Evolutionary conservation across 2,797 vertebrate genomes (phyloP).

Genomic region (Oryzias dopingdopingensis): DNA sequence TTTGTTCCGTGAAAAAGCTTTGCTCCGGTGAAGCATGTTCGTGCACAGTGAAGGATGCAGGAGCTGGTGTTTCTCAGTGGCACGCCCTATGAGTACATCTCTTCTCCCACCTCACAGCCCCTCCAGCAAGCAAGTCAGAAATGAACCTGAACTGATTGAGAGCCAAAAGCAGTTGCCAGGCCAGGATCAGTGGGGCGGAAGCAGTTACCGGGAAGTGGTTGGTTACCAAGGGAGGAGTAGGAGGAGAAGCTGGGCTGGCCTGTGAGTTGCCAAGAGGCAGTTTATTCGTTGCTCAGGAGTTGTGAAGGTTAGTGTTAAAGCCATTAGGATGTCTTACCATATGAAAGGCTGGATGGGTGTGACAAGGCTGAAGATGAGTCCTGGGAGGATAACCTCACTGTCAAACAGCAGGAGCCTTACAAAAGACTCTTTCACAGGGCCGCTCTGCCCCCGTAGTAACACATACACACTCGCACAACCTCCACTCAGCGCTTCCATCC

Average conservation of each 20-base stretch:
- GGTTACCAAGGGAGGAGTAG: slow-evolving; percentile 47
- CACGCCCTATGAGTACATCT: slow-evolving; percentile 20
- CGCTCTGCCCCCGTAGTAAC: slow-evolving; percentile 34
- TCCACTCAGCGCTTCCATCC: slow-evolving; percentile 34
- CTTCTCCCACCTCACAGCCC: slow-evolving; percentile 61
- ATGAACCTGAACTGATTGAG: slow-evolving; percentile 75
- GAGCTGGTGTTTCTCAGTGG: neutral
- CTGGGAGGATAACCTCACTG: slow-evolving; percentile 79
- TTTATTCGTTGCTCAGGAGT: slow-evolving; percentile 65
- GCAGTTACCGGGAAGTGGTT: slow-evolving; percentile 66
- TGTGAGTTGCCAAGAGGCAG: slow-evolving; percentile 61
- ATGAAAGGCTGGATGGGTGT: slow-evolving; percentile 83
- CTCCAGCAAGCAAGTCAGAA: slow-evolving; percentile 58
- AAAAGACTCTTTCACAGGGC: slow-evolving; percentile 68
- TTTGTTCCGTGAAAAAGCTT: too few species aligned
- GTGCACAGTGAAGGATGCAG: too few species aligned
- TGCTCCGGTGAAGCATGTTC: too few species aligned
- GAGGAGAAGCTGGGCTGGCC: slow-evolving; percentile 23
- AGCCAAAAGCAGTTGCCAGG: slow-evolving; percentile 78
- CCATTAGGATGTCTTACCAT: slow-evolving; percentile 85
- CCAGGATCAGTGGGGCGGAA: slow-evolving; percentile 73
- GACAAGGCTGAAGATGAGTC: slow-evolving; percentile 77
- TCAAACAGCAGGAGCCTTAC: slow-evolving; percentile 79
- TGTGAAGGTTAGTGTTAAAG: slow-evolving; percentile 76
- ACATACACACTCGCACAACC: slow-evolving; percentile 36